phyloP scores from a whole-genome alignment of 2,113 vertebrate species.

The Pyrgilauda ruficollis region DNA sequence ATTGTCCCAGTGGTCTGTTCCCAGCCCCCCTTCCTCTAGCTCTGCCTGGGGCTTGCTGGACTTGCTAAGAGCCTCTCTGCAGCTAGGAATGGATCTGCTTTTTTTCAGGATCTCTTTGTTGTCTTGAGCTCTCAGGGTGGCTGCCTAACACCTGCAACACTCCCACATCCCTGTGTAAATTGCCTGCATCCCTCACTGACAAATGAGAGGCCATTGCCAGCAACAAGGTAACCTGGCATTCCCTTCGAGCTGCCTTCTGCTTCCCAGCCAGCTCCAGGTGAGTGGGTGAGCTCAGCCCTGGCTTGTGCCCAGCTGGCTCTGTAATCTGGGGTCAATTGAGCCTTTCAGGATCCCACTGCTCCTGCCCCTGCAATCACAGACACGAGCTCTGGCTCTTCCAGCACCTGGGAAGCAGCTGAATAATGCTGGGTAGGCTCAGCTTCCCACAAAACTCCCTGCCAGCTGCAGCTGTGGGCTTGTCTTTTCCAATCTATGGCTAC shows the following conservation, averaged over 20 bases:
- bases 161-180: not conserved
- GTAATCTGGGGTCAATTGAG: not conserved
- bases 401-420: not conserved
- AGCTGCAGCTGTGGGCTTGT: not conserved
- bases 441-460: not conserved
- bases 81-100: not conserved
- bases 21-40: not conserved
- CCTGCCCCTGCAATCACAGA: not conserved
- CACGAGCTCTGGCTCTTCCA: not conserved
- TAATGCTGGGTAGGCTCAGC: not conserved
- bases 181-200: not conserved
- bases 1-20: not conserved
- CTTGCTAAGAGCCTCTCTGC: not conserved
- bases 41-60: not conserved
- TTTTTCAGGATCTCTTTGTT: not conserved
- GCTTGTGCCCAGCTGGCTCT: not conserved
- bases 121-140: not conserved
- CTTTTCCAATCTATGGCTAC: not conserved
- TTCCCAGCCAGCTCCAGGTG: not conserved
- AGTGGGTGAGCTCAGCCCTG: not conserved
- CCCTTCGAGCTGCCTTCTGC: not conserved
- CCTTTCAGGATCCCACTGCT: not conserved
- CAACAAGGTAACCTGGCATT: not conserved
- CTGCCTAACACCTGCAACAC: not conserved
- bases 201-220: not conserved